Percentiles rank a stretch among this genome's conserved stretches.
Conservation (phyloP, 2,113 vertebrate genomes). For the Morone saxatilis region DNA sequence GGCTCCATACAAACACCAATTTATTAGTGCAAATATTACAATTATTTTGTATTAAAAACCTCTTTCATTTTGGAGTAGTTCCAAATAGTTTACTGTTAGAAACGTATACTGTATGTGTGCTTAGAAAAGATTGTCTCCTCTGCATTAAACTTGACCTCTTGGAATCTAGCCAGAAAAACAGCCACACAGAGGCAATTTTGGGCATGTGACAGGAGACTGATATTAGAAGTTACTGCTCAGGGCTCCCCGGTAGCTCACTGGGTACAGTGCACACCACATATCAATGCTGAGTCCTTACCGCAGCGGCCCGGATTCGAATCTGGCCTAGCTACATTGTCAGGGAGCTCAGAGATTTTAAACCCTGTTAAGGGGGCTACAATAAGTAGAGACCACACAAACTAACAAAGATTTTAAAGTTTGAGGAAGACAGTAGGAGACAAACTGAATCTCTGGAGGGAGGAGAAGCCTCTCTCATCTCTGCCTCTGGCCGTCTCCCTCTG, state of each 20-base stretch:
- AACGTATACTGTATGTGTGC: background rate
- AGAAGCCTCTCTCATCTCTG: background rate
- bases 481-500: background rate
- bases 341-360: background rate
- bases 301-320: too few relatives aligned
- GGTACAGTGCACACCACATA: too few relatives aligned
- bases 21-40: background rate
- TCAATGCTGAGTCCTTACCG: too few relatives aligned
- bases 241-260: too few relatives aligned
- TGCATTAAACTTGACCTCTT: constrained; percentile 4
- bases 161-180: background rate
- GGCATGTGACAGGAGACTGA: background rate
- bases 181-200: background rate
- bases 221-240: background rate
- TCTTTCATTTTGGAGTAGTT: background rate
- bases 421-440: background rate
- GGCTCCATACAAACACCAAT: background rate
- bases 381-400: constrained; percentile 3
- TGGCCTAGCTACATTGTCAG: too few relatives aligned
- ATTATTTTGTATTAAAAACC: background rate
- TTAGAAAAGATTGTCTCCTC: background rate
- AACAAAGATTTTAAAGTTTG: background rate
- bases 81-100: background rate
- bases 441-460: background rate
- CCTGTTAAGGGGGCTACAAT: background rate